phyloP scores from a whole-genome alignment of 2,113 vertebrate genomes.

The Sinocyclocheilus anshuiensis region DNA sequence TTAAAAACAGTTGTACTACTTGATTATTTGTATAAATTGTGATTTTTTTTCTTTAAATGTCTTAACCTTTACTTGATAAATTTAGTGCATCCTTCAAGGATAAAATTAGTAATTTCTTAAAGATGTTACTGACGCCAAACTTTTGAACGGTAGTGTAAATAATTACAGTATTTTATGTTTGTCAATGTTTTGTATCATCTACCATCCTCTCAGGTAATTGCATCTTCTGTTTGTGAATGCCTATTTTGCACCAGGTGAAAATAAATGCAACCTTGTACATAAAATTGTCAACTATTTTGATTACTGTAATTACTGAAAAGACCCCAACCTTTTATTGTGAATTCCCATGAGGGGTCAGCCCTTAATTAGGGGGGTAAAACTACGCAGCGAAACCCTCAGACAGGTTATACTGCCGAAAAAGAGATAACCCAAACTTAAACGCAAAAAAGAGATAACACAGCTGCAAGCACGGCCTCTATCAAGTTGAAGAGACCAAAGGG shows the following conservation, averaged over 20 bases:
- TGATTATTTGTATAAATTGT: too few relatives aligned
- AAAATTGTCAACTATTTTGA: background rate
- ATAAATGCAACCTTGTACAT: background rate
- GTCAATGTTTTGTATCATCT: background rate
- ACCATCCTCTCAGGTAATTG: background rate
- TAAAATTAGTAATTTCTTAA: background rate
- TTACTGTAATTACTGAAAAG: background rate
- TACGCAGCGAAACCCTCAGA: background rate
- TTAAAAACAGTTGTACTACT: too few relatives aligned
- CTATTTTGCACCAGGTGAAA: background rate
- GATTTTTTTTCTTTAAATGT: too few relatives aligned
- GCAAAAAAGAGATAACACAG: slow-evolving; percentile 38
- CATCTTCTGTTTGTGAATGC: background rate
- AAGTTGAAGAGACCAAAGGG: slow-evolving; percentile 11
- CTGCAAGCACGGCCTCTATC: slow-evolving; percentile 17
- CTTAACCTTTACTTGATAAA: background rate
- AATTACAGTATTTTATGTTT: background rate
- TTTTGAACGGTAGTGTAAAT: background rate
- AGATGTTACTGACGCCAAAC: background rate
- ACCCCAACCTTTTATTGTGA: background rate
- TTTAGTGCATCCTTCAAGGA: background rate
- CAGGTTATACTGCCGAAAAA: slow-evolving; percentile 1
- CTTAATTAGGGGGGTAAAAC: slow-evolving; percentile 3
- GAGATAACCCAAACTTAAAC: slow-evolving; percentile 14
- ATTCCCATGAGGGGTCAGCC: background rate